phyloP scores from a whole-genome alignment of 2,797 vertebrate species.

The Apodemus agrarius region DNA sequence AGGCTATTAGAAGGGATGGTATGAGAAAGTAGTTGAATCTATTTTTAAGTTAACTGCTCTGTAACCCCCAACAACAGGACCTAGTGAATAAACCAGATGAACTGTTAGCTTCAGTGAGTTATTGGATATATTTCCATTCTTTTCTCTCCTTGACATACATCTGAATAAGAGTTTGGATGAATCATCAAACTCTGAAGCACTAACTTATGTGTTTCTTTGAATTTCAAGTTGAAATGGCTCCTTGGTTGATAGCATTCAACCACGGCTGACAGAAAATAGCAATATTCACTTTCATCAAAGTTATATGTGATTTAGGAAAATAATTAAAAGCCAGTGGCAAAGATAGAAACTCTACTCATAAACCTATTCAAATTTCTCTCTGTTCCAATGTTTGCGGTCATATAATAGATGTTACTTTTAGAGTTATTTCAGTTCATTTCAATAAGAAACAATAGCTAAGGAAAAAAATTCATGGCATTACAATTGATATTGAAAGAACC shows the following conservation, averaged over 20 bases:
- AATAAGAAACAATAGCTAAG: constrained; percentile 37
- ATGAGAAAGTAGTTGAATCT: neutral
- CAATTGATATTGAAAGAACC: constrained; percentile 59
- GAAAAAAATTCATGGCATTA: constrained; percentile 26
- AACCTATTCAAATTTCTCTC: neutral
- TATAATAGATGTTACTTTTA: constrained; percentile 48
- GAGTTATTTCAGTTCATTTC: constrained; percentile 67
- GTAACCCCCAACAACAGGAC: neutral
- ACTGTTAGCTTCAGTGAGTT: neutral
- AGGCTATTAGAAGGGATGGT: neutral
- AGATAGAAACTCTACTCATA: constrained; percentile 49
- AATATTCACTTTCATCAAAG: constrained; percentile 46
- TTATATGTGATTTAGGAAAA: constrained; percentile 44
- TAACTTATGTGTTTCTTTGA: neutral
- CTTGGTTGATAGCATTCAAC: constrained; percentile 13
- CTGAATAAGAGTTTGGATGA: neutral
- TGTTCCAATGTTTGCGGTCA: constrained; percentile 33
- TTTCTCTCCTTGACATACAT: constrained; percentile 20
- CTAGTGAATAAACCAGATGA: neutral
- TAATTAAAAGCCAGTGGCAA: constrained; percentile 37
- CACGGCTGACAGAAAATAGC: constrained; percentile 50
- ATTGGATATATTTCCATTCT: neutral
- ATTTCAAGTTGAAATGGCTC: constrained; percentile 65
- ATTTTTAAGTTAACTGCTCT: constrained; percentile 2
- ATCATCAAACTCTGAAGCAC: neutral